Base-by-base conservation (phyloP, 2,888 invertebrate genomes). In the Trisateles emortualis region DNA sequence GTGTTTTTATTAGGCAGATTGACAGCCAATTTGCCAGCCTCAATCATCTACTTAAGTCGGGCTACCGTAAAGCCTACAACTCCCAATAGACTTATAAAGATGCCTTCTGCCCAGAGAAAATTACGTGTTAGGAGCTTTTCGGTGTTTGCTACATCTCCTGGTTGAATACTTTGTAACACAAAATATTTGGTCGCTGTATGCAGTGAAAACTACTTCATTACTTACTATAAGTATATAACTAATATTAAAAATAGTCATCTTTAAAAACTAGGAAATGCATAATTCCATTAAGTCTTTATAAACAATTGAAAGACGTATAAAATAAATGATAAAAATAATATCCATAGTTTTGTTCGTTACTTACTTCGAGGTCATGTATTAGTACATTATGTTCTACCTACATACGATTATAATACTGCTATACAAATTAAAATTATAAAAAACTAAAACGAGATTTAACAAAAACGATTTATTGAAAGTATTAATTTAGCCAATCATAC, bases 101-200 rank as follows among this genome's bases (percentile, higher is more conserved):
- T 52, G 38, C 22, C 46, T 33, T 44, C 30, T 47, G 33, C 33
- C 22, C 35, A 29, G 35, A 64, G 36, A 60, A 49, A 60, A 64
- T 42, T 44, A 53, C 30, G 8, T 52, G 41, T 44, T 52, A 55
- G 26, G 43, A 64, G 45, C 45, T 53, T 52, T 48, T 38, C 39
- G 42, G 48, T 51, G 48, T 56, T 17, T 17, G 33, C 46, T 43
- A 53, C 57, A 58, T 46, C 47, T 36, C 19, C 24, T 45, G 26
- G 41, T 61, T 59, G 49, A 52, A 68, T 66, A 66, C 63, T 66
- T 66, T 68, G 62, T 59, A 59, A 60, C 54, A 73, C 63, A 72
- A 75, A 76, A 79, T 87, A 87, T 88, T 88, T 88, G 88, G 88
- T 88, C 78, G 87, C 87, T 87, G 85, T 86, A 87, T 86, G 81